These are phyloP conservation scores for Catharus fuscescens DNA, from an alignment of 2,113 vertebrate species.

Conservation along the genomic window DNA sequence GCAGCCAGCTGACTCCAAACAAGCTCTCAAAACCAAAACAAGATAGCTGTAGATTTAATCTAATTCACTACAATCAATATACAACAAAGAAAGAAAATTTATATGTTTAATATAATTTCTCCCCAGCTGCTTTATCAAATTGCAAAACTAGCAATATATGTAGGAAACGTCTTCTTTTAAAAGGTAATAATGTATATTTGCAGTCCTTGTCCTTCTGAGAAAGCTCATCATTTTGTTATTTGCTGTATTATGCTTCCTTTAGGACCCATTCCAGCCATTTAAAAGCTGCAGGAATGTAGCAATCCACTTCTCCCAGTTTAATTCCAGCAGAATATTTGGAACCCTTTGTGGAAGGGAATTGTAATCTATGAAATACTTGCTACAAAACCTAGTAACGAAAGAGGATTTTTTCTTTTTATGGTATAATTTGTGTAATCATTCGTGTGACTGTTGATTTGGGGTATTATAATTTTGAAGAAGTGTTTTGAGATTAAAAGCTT, in stretches of 20 bases:
- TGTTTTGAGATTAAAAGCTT: background rate
- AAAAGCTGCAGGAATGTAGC: background rate
- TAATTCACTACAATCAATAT: background rate
- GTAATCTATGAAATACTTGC: background rate
- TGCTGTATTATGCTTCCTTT: background rate
- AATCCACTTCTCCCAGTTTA: background rate
- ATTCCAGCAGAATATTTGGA: background rate
- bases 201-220: background rate
- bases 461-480: background rate
- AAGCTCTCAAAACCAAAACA: background rate
- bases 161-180: background rate
- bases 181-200: background rate
- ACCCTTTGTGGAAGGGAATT: background rate
- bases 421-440: background rate
- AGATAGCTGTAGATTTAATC: background rate
- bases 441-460: background rate
- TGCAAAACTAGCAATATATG: background rate
- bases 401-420: background rate
- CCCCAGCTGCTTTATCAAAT: background rate
- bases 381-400: background rate
- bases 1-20: background rate
- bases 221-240: background rate
- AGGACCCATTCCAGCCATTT: background rate
- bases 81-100: background rate
- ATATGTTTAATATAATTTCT: background rate